Evolutionary conservation across 2,113 vertebrate genomes (phyloP), one percentile per base, ranked within the genome.

Genomic region (Hymenochirus boettgeri): DNA sequence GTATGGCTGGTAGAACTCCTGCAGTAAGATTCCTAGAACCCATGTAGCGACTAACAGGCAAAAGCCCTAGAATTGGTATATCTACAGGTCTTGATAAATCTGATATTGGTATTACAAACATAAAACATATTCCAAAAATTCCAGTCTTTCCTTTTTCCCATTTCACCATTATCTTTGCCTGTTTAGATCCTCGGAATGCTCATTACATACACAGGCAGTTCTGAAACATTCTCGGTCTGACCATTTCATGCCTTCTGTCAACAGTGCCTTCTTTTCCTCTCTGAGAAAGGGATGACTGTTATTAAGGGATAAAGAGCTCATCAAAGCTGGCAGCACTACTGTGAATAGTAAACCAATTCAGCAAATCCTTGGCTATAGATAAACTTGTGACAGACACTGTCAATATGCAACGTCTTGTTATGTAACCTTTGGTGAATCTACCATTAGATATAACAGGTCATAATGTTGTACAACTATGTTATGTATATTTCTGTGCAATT

Each of bases 251-350:
- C 72, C 72, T 65, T 72, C 77, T 66, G 70, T 74, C 73, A 70
- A 79, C 77, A 69, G 78, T 42, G 73, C 74, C 73, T 76, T 75
- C 73, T 61, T 58, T 70, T 77, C 83, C 77, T 75, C 81, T 82
- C 82, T 80, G 81, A 80, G 83, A 86, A 85, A 87, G 75, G 75
- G 85, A 79, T 82, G 82, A 89, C 86, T 80, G 83, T 85, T 87
- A 93, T 93, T 90, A 93, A 92, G 79, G 89, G 90, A 92, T 94
- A 91, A 93, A 92, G 84, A 85, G 83, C 73, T 86, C 82, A 82
- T 84, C 78, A 77, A 82, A 80, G 78, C 89, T 88, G 86, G 90
- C 89, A 91, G 91, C 88, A 91, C 89, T 88, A 88, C 90, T 89
- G 86, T 91, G 89, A 82, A 86, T 78, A 78, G 77, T 82, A 83